Percentiles rank a stretch among this genome's conserved stretches.
phyloP scores from a whole-genome alignment of 2,797 vertebrate genomes.

The Sebastiscus tertius region DNA sequence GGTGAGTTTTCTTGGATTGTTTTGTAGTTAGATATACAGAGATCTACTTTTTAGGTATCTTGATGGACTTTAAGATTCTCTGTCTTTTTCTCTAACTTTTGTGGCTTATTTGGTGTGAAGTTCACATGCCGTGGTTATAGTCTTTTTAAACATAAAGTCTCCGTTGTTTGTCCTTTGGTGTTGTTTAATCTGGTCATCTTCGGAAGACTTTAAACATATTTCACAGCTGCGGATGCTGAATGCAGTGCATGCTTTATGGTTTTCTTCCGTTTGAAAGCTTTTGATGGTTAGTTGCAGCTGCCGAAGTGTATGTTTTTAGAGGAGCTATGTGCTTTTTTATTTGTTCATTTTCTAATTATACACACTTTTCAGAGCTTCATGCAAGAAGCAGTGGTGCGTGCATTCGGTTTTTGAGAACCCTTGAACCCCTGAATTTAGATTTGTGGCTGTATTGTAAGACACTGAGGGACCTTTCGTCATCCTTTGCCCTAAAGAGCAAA shows the following conservation, averaged over 20 bases:
- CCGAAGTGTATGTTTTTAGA: background rate
- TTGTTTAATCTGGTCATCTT: background rate
- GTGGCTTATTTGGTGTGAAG: background rate
- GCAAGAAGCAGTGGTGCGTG: background rate
- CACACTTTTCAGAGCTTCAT: background rate
- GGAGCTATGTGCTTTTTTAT: background rate
- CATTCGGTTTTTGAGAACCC: background rate
- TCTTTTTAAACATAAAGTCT: background rate
- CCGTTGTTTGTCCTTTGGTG: background rate
- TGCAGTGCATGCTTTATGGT: background rate
- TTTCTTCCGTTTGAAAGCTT: background rate
- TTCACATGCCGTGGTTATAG: background rate
- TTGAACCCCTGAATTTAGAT: background rate
- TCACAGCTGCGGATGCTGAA: background rate
- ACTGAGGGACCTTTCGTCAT: background rate
- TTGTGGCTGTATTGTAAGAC: background rate
- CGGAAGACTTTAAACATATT: background rate
- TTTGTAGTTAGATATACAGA: background rate
- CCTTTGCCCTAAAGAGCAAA: background rate
- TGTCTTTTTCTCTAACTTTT: background rate
- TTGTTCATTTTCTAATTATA: background rate
- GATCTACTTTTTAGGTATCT: background rate
- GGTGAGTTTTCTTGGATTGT: slow-evolving; percentile 67
- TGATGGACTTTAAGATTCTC: background rate
- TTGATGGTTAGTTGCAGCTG: background rate